Percentiles rank a stretch among this genome's conserved stretches.
Conservation (phyloP, 2,888 invertebrate genomes). For the Cataglyphis rosenhaueri region DNA sequence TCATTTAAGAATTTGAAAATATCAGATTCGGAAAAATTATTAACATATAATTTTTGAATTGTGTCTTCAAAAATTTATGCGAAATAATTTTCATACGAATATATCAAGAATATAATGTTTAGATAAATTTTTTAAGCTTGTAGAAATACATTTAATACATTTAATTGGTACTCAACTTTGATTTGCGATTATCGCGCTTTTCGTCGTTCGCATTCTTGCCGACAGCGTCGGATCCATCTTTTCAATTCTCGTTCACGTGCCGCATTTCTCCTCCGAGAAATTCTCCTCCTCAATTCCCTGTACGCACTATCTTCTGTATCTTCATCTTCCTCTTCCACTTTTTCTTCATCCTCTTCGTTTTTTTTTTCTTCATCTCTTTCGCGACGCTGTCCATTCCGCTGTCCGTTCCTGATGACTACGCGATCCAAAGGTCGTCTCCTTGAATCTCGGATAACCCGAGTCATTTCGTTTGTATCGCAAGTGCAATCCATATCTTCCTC, state of each 20-base stretch:
- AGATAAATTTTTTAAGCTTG: background rate
- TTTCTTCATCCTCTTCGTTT: background rate
- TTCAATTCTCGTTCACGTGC: constrained; percentile 65
- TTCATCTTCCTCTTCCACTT: background rate
- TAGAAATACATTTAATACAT: background rate
- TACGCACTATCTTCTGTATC: background rate
- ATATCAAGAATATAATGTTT: background rate
- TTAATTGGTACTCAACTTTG: background rate
- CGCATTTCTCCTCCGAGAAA: background rate
- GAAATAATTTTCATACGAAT: background rate
- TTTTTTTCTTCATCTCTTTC: background rate
- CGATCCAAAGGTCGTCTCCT: background rate
- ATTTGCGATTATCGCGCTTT: constrained; percentile 20
- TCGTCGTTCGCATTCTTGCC: constrained; percentile 63
- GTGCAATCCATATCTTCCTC: constrained; percentile 11
- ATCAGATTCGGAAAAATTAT: background rate
- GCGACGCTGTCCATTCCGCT: background rate
- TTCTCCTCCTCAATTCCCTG: background rate
- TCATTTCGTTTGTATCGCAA: background rate
- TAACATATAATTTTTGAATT: background rate
- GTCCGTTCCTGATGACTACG: background rate
- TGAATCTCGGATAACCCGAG: background rate
- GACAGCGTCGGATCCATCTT: constrained; percentile 72
- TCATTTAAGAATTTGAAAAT: background rate
- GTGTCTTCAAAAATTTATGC: background rate